Evolutionary conservation across 2,797 vertebrate species (phyloP), one percentile per base, ranked within the genome.

Genomic region (Propithecus perrieri): DNA sequence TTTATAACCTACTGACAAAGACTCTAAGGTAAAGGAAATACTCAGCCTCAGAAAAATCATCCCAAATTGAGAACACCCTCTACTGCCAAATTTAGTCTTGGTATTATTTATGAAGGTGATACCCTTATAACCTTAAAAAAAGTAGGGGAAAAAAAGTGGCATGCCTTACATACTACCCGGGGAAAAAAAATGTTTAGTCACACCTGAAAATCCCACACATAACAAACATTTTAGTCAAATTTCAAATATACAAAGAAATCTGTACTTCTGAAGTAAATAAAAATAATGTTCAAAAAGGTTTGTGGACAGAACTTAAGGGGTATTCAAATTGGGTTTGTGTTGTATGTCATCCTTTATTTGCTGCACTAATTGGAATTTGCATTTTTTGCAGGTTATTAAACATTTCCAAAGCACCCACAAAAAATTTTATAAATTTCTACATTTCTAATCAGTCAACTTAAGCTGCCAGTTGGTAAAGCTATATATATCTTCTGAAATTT

Each of bases 401-500:
- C 35, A 81, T n/a, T 92, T 85, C 43, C 33, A 84, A 84, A 69
- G 65, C 38, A 90, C 65, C 61, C 79, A 76, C 22, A 81, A 38
- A 48, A 84, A 84, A 48, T 43, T 59, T 7, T 50, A 18, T 43
- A 57, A 24, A 57, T 75, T 75, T 85, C 28, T 92, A 35, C 0
- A 84, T 87, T 95, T 92, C 76, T 85, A 50, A 65, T 57, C 33
- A 92, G 63, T 48, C 55, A 86, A 65, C 7, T 46, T 91, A 80
- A 89, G 53, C 0, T 84, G 22, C 30, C 35, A 89, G 22, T 63
- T 50, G n/a, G 79, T 35, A n/a, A 0, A 76, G 41, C n/a, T 38
- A 59, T 15, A 30, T 13, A 13, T n/a, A 33, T n/a, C 71, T 93
- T 67, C 48, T 80, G 33, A 79, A 59, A 67, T 33, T 79, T 71